Percentiles rank a stretch among this genome's conserved stretches.
Conservation (phyloP, 2,888 invertebrate species). For the Autographa gamma region DNA sequence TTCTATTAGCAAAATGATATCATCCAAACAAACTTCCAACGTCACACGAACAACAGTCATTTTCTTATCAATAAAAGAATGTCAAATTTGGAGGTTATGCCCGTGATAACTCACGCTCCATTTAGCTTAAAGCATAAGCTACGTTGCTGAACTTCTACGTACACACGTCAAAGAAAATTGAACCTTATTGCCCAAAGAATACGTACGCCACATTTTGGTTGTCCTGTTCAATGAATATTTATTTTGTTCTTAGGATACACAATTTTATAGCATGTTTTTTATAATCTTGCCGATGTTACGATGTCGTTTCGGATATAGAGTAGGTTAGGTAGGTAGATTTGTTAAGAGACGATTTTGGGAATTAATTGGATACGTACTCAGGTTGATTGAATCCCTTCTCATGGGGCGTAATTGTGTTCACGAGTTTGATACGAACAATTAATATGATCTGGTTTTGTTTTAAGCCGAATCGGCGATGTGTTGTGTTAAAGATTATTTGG, state of each 20-base stretch:
- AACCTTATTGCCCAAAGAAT: constrained; percentile 24
- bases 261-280: constrained; percentile 75
- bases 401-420: constrained; percentile 1
- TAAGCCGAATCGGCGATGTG: not conserved
- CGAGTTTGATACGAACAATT: constrained; percentile 4
- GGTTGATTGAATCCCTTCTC: constrained; percentile 4
- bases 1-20: constrained; percentile 26
- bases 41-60: constrained; percentile 58
- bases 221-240: constrained; percentile 62
- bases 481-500: not conserved
- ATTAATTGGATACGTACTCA: constrained; percentile 33
- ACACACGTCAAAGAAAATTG: constrained; percentile 35
- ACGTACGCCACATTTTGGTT: constrained; percentile 16
- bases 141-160: constrained; percentile 45
- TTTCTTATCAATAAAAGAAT: constrained; percentile 72
- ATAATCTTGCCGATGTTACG: constrained; percentile 74
- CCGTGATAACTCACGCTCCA: constrained; percentile 70
- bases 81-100: constrained; percentile 73
- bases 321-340: constrained; percentile 48
- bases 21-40: constrained; percentile 24
- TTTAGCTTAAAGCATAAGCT: constrained; percentile 68
- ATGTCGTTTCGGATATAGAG: constrained; percentile 55
- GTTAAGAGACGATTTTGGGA: constrained; percentile 41
- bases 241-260: constrained; percentile 65
- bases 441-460: not conserved